Conservation (phyloP, 2,797 vertebrate genomes). For the Dermochelys coriacea region DNA sequence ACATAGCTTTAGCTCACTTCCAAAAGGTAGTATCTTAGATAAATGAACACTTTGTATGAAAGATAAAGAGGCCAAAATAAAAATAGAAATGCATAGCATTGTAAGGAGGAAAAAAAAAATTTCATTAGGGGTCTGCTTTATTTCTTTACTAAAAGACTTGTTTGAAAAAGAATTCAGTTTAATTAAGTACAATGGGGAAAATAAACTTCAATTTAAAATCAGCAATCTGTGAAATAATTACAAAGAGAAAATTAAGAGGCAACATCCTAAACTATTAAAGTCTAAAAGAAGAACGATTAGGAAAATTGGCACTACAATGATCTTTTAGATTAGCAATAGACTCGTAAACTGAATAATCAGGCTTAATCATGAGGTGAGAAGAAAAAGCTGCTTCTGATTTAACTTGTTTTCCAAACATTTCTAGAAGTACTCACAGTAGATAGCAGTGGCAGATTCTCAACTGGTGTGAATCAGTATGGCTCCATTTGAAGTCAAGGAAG, state of each 20-base stretch:
- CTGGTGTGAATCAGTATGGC: background rate
- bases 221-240: slow-evolving; percentile 12
- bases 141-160: background rate
- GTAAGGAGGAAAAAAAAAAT: background rate
- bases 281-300: slow-evolving; percentile 36
- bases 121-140: background rate
- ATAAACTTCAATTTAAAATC: slow-evolving; percentile 24
- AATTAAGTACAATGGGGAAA: background rate
- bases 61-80: background rate
- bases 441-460: background rate
- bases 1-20: background rate
- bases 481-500: background rate
- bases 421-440: background rate
- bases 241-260: background rate
- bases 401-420: background rate
- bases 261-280: background rate
- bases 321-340: slow-evolving; percentile 24
- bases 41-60: slow-evolving; percentile 17
- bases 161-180: background rate
- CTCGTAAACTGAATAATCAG: slow-evolving; percentile 30
- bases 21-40: background rate
- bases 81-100: background rate
- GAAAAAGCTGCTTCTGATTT: slow-evolving; percentile 13
- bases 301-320: background rate
- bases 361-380: background rate